These are phyloP conservation scores for Thereva nobilitata DNA, from an alignment of 2,888 invertebrate genomes.

Conservation along the genomic window DNA sequence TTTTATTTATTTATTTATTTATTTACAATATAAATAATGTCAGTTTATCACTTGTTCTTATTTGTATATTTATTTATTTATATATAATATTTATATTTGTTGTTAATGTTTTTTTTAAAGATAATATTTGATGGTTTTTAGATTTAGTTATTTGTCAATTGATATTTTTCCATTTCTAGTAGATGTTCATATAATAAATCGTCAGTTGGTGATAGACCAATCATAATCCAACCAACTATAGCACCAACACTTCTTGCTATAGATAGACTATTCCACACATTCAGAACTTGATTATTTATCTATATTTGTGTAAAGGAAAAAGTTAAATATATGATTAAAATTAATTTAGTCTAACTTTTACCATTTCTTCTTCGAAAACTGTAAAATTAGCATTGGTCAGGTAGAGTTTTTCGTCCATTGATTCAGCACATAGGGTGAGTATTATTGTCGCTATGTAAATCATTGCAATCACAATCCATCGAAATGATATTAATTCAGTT, in stretches of 20 bases:
- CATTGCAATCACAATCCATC: constrained; percentile 59
- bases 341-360: constrained; percentile 43
- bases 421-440: constrained; percentile 57
- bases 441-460: constrained; percentile 59
- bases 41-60: constrained; percentile 24
- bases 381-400: constrained; percentile 54
- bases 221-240: constrained; percentile 62
- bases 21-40: constrained; percentile 24
- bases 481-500: constrained; percentile 56
- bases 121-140: constrained; percentile 13
- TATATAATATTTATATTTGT: too few species aligned
- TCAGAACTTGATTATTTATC: constrained; percentile 59
- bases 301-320: constrained; percentile 40
- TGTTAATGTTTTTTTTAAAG: not conserved
- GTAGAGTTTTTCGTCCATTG: constrained; percentile 56
- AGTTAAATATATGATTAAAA: not conserved
- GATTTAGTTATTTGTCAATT: constrained; percentile 56
- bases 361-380: constrained; percentile 55
- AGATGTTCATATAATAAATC: constrained; percentile 61
- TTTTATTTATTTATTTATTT: constrained; percentile 1
- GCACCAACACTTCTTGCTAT: constrained; percentile 62
- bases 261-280: constrained; percentile 62
- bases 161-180: constrained; percentile 57
- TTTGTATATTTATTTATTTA: too few species aligned
- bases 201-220: constrained; percentile 61